Percentiles rank a stretch among this genome's conserved stretches.
These are phyloP conservation scores for Uloborus diversus DNA, from an alignment of 1,140 invertebrate genomes.

Conservation along the genomic window DNA sequence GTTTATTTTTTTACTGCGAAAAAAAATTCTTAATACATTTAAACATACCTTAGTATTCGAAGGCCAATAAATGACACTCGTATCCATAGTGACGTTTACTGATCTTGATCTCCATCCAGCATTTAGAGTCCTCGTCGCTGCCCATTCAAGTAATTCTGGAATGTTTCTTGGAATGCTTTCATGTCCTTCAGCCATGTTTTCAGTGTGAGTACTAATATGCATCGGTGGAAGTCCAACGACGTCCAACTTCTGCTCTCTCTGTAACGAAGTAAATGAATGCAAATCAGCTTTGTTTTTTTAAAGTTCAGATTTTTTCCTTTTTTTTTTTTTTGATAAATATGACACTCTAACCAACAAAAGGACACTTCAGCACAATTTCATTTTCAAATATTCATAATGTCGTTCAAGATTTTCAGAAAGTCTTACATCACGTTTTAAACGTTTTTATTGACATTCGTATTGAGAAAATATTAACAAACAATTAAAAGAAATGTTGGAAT, in stretches of 20 bases:
- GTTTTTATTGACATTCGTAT: no score
- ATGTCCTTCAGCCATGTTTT: background rate
- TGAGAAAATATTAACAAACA: no score
- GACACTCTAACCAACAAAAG: no score
- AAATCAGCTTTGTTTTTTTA: no score
- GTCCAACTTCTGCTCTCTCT: background rate
- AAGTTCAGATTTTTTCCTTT: no score
- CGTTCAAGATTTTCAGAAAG: no score
- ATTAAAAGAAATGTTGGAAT: no score
- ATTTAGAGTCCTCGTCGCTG: background rate
- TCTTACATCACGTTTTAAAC: no score
- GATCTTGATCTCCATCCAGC: conserved; percentile 13
- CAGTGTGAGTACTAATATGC: background rate
- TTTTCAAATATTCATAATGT: no score
- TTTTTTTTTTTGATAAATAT: no score
- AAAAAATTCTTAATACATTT: background rate
- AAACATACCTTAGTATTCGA: background rate
- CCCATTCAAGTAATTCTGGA: background rate
- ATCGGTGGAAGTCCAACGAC: background rate
- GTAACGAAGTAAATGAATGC: no score
- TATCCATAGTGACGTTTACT: background rate
- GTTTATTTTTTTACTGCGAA: background rate
- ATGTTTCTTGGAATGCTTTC: background rate
- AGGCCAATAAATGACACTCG: background rate
- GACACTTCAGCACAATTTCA: no score